Base-by-base conservation (phyloP, 2,888 invertebrate species). In the Spodoptera picta region DNA sequence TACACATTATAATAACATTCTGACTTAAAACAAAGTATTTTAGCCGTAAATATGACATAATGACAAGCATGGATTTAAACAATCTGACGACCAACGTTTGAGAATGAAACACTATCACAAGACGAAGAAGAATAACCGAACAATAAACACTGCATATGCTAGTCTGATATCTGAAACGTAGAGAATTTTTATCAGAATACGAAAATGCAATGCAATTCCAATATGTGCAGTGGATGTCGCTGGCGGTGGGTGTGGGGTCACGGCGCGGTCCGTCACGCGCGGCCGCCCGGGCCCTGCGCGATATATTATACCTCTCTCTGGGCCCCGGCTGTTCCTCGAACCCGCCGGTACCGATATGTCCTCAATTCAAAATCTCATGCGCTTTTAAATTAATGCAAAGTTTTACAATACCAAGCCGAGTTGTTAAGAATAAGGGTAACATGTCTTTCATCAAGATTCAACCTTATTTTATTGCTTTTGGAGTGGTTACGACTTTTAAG, bases 311-410 rank as follows among this genome's bases (percentile, higher is more conserved):
- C 65, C 14, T 71, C 54, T 54, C 36, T 47, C 50, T 48, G 14
- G 19, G 54, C 65, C 71, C 53, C 23, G 55, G 49, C 45, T 50
- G 27, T 76, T 76, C 79, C 52, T 50, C 63, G 75, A 81, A 79
- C 62, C 64, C 50, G 49, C 44, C 49, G 48, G 65, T 47, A 69
- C 54, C 67, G 73, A 67, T 60, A 73, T 67, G 75, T 65, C 61
- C 58, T 53, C 61, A 23, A 73, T 75, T 71, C 43, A 44, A 60
- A 67, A 50, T 77, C 64, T 62, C 50, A 42, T 49, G 47, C 27
- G 47, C 11, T 72, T 50, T 69, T 44, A 44, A 47, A 47, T 73
- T 73, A 31, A 66, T 50, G 59, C 27, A 50, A n/a, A 66, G 50
- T 54, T 60, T 69, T 58, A 65, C 19, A 45, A 45, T 53, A 65